These are phyloP conservation scores for Theocolax elegans DNA, from an alignment of 1,140 invertebrate genomes.

Conservation along the genomic window DNA sequence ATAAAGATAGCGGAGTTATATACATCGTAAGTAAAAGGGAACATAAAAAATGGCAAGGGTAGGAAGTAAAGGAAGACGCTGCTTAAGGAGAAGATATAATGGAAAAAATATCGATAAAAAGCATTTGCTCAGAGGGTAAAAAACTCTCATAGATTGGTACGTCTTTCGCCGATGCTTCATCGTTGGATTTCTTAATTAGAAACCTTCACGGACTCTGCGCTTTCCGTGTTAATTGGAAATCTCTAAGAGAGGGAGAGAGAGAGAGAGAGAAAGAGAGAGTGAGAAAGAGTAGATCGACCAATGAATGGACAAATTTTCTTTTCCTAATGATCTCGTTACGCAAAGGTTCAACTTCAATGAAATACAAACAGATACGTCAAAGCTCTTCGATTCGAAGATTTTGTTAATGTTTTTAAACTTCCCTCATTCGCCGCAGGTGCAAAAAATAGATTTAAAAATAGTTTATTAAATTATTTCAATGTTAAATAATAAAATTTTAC, in stretches of 20 bases:
- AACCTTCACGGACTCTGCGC: conserved; percentile 18
- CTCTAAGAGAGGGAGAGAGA: neutral
- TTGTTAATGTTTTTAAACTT: neutral
- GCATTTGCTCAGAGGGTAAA: neutral
- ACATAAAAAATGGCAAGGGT: neutral
- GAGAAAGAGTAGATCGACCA: neutral
- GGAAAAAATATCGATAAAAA: conserved; percentile 30
- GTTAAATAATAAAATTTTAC: too few relatives aligned
- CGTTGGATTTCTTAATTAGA: conserved; percentile 34
- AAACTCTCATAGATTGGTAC: conserved; percentile 11
- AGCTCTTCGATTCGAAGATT: neutral
- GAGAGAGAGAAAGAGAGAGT: neutral
- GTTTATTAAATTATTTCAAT: too few relatives aligned
- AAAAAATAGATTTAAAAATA: too few relatives aligned
- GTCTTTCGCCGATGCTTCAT: conserved; percentile 13
- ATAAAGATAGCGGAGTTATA: too few relatives aligned
- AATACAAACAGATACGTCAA: conserved; percentile 20
- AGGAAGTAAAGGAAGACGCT: neutral
- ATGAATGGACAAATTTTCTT: conserved; percentile 36
- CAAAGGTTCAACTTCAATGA: conserved; percentile 12
- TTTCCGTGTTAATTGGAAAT: conserved; percentile 38
- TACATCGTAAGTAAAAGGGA: too few relatives aligned
- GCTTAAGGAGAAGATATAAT: neutral
- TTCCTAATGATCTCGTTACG: conserved; percentile 36
- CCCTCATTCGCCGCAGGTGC: neutral